Evolutionary conservation across 2,113 vertebrate genomes (phyloP).

Genomic region (Equus przewalskii): DNA sequence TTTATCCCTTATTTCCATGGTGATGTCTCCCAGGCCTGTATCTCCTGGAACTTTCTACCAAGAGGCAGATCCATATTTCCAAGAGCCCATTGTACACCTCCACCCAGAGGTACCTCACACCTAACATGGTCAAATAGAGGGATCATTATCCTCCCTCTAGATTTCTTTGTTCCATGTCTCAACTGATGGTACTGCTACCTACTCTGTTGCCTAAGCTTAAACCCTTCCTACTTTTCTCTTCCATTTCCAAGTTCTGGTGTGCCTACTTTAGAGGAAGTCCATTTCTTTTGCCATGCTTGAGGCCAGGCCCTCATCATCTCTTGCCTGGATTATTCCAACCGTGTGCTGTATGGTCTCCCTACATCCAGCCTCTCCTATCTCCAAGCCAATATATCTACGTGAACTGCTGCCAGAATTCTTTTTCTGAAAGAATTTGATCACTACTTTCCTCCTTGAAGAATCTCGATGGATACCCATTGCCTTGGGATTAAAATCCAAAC

Average conservation of each 20-base stretch:
- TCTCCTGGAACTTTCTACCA: not conserved
- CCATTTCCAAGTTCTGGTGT: not conserved
- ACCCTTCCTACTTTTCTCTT: not conserved
- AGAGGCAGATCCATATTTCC: not conserved
- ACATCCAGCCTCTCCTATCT: not conserved
- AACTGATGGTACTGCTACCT: not conserved
- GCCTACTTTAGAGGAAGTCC: not conserved
- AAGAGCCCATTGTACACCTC: not conserved
- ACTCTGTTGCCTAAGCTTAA: not conserved
- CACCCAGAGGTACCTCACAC: not conserved
- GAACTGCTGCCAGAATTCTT: not conserved
- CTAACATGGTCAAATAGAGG: not conserved
- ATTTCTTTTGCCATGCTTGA: not conserved
- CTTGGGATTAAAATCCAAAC: not conserved
- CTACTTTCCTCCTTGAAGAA: not conserved
- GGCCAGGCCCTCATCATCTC: not conserved
- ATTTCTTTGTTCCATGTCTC: not conserved
- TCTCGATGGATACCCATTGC: not conserved
- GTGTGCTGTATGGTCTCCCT: not conserved
- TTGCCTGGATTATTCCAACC: not conserved
- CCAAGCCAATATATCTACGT: not conserved
- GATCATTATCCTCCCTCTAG: not conserved
- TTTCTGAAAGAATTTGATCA: slow-evolving; percentile 16
- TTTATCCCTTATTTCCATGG: not conserved
- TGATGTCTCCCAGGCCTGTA: not conserved